These are phyloP conservation scores for Drosophila testacea DNA, from an alignment of 2,888 invertebrate genomes.

Conservation along the genomic window DNA sequence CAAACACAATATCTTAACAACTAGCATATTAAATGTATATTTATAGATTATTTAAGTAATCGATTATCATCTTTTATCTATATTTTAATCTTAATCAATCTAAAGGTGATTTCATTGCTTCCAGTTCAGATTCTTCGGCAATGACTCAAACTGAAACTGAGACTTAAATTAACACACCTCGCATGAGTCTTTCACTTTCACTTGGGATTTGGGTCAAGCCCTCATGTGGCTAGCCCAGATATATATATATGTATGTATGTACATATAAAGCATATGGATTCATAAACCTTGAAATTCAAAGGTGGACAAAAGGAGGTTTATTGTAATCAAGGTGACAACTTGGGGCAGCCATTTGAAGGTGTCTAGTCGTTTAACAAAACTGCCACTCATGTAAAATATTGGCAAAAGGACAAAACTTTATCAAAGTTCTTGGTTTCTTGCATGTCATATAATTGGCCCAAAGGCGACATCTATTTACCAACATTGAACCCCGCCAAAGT, in stretches of 20 bases:
- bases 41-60: conserved; percentile 1
- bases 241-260: background rate
- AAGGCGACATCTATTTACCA: conserved; percentile 44
- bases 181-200: conserved; percentile 60
- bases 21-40: background rate
- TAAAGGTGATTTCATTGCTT: conserved; percentile 3
- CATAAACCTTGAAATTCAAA: conserved; percentile 22
- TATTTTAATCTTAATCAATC: background rate
- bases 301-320: background rate
- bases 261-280: conserved; percentile 9
- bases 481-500: conserved; percentile 37
- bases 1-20: background rate
- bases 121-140: conserved; percentile 17
- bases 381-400: background rate
- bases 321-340: conserved; percentile 41
- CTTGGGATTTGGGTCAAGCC: conserved; percentile 58
- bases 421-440: conserved; percentile 47
- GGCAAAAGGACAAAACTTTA: conserved; percentile 22
- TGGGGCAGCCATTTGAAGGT: conserved; percentile 34
- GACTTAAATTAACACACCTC: conserved; percentile 30
- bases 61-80: conserved; percentile 1
- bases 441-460: conserved; percentile 71
- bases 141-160: conserved; percentile 28
- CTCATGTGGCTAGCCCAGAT: conserved; percentile 22
- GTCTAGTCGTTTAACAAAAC: conserved; percentile 56